Evolutionary conservation across 2,113 vertebrate genomes (phyloP), one percentile per base, ranked within the genome.

Genomic region (Orcinus orca): DNA sequence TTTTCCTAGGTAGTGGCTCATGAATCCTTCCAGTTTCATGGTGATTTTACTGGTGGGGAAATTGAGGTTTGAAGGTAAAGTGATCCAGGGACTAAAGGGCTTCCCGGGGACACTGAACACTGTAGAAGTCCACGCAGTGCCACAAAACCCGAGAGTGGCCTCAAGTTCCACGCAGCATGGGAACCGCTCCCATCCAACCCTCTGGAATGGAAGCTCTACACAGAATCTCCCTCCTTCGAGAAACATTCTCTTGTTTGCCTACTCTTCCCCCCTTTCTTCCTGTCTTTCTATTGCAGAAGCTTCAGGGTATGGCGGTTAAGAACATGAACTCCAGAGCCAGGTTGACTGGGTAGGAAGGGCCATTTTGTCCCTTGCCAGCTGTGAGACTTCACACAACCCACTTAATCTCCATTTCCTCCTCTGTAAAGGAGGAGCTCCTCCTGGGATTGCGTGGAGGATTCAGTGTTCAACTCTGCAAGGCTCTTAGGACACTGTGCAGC

Each of bases 301-400:
- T 83, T 26, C 23, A 6, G 26, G 63, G 44, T 2, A 8, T 50
- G 55, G 47, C 23, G 14, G 33, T 85, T 80, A 47, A 88, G 50
- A 33, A 31, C 29, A 10, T 17, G 23, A 50, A 5, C 21, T 90
- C 86, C 26, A 50, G 29, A 88, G 10, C 5, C 26, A 33, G 18
- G n/a, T 26, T 14, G 53, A 47, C 31, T 12, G 68, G 15, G 29
- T 20, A 33, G 20, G 3, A 58, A 89, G 50, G 86, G 53, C 11
- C 36, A 10, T 77, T 53, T 62, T 26, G 2, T 7, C 25, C 44
- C 6, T 38, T 0, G 33, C 36, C 33, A 33, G 11, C 0, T 2
- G 10, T 3, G 10, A 55, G 80, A 71, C 33, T 3, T n/a, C 47
- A 81, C 60, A 23, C 15, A 47, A 77, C 33, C 29, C 36, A 41